These are phyloP conservation scores for Drosophila parabipectinata DNA, from an alignment of 1,140 invertebrate species.

Conservation along the genomic window DNA sequence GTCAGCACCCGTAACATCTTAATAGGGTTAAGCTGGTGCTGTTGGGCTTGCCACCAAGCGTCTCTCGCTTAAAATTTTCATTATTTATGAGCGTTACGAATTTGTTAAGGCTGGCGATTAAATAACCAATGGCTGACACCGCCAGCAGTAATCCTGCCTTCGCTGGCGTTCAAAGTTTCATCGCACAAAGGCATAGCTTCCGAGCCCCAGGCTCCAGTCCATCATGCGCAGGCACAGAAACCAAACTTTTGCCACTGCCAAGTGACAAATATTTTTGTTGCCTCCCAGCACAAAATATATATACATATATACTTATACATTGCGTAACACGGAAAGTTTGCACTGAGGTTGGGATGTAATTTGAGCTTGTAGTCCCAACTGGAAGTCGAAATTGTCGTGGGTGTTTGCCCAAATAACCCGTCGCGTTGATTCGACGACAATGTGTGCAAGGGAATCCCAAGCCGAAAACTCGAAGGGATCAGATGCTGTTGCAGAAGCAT, in stretches of 20 bases:
- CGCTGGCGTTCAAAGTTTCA: constrained; percentile 22
- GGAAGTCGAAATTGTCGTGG: constrained; percentile 16
- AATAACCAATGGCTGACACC: constrained; percentile 46
- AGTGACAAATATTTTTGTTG: constrained; percentile 70
- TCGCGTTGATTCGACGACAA: constrained; percentile 49
- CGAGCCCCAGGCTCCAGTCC: neutral
- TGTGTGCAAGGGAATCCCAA: constrained; percentile 22
- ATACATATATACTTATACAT: constrained; percentile 24
- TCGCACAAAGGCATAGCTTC: neutral
- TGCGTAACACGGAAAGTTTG: constrained; percentile 63
- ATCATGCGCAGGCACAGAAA: constrained; percentile 19
- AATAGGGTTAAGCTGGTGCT: constrained; percentile 57
- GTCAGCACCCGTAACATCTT: constrained; percentile 48
- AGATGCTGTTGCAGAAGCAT: neutral
- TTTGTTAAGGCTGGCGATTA: constrained; percentile 44
- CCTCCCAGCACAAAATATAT: constrained; percentile 38
- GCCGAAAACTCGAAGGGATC: constrained; percentile 17
- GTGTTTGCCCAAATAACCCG: no score
- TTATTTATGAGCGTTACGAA: constrained; percentile 65
- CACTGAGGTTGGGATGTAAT: constrained; percentile 40
- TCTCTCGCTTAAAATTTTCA: constrained; percentile 10
- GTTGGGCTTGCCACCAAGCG: neutral
- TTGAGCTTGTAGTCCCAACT: constrained; percentile 43
- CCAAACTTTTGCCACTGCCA: constrained; percentile 31
- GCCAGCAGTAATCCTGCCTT: neutral